phyloP scores from a whole-genome alignment of 2,888 invertebrate species.

The Odontothrips loti region DNA sequence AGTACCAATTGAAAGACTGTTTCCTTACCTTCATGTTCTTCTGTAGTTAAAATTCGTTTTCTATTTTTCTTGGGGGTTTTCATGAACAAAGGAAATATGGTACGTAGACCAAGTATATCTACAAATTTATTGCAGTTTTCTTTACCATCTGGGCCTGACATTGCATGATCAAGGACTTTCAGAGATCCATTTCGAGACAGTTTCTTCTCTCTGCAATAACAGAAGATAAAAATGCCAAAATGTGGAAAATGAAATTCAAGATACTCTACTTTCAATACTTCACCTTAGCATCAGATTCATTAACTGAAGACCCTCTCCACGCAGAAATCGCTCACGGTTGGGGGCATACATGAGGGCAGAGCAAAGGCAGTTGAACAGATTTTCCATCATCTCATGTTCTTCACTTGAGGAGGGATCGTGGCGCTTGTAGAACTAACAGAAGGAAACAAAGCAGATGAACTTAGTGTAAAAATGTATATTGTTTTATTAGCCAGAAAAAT shows the following conservation, averaged over 20 bases:
- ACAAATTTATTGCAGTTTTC: slow-evolving; percentile 98
- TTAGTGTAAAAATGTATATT: slow-evolving; percentile 9
- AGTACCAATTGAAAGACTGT: background rate
- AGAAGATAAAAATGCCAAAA: slow-evolving; percentile 30
- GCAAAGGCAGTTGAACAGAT: slow-evolving; percentile 93
- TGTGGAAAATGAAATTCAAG: background rate
- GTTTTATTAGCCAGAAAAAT: slow-evolving; percentile 28
- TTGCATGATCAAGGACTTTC: slow-evolving; percentile 96
- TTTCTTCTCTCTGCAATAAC: slow-evolving; percentile 76
- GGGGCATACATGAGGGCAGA: slow-evolving; percentile 82
- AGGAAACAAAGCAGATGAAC: slow-evolving; percentile 22
- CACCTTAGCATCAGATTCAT: slow-evolving; percentile 97
- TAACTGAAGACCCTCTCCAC: slow-evolving; percentile 95
- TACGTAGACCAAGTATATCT: slow-evolving; percentile 91
- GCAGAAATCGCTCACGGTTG: slow-evolving; percentile 88
- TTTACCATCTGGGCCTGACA: slow-evolving; percentile 86
- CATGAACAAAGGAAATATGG: slow-evolving; percentile 98
- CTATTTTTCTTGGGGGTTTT: slow-evolving; percentile 88
- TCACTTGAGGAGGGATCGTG: slow-evolving; percentile 88
- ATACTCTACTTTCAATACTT: slow-evolving; percentile 23
- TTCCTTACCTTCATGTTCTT: slow-evolving; percentile 77
- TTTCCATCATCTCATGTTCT: slow-evolving; percentile 98
- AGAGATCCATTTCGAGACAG: slow-evolving; percentile 92
- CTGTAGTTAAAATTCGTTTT: slow-evolving; percentile 71
- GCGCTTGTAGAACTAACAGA: slow-evolving; percentile 75